These are phyloP conservation scores for Drosophila leonis DNA, from an alignment of 2,888 invertebrate species.

Conservation along the genomic window DNA sequence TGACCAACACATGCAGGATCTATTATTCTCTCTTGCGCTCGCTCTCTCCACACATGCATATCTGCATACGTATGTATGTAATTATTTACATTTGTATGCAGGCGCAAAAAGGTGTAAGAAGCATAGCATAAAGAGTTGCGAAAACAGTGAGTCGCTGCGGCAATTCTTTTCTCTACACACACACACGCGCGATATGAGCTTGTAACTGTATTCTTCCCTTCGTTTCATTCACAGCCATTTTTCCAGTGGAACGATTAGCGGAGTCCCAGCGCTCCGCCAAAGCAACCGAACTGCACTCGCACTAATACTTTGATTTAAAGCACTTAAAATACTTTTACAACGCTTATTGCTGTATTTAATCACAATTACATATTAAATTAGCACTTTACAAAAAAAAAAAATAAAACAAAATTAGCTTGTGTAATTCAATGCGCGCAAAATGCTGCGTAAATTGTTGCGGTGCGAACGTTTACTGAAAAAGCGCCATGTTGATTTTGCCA, in stretches of 20 bases:
- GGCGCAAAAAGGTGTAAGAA: not conserved
- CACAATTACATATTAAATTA: too few species aligned
- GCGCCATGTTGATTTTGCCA: not conserved
- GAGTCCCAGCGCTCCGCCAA: not conserved
- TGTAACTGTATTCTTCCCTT: not conserved
- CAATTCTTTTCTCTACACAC: not conserved
- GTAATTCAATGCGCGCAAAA: not conserved
- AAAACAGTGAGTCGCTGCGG: not conserved
- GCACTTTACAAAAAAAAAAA: too few species aligned
- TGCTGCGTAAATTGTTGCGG: not conserved
- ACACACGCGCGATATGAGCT: not conserved
- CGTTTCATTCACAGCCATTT: too few species aligned
- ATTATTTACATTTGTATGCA: not conserved
- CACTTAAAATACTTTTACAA: too few species aligned
- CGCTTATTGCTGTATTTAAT: too few species aligned
- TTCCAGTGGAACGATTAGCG: not conserved
- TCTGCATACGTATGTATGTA: not conserved
- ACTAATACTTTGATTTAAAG: too few species aligned
- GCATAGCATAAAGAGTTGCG: not conserved
- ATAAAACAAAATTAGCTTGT: not conserved
- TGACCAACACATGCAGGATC: not conserved
- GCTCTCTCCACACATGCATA: not conserved
- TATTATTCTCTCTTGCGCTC: not conserved
- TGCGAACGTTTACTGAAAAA: not conserved
- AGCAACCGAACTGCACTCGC: too few species aligned